These are phyloP conservation scores for Serilophus lunatus DNA, from an alignment of 2,113 vertebrate genomes.

Conservation along the genomic window DNA sequence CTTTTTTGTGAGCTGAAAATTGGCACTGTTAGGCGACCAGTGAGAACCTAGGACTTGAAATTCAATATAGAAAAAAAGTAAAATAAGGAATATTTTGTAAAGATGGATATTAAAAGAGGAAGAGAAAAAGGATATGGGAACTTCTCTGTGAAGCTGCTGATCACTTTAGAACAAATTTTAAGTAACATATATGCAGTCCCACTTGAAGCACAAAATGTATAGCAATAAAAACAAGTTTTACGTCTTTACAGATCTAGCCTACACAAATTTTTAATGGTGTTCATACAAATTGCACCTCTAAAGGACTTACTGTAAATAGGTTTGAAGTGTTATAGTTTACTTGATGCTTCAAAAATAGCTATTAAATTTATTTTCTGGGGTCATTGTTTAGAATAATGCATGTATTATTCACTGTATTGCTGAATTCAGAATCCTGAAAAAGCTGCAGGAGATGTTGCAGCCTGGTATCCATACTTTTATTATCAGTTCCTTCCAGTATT, in stretches of 20 bases:
- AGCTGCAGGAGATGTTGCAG: background rate
- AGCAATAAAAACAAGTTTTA: background rate
- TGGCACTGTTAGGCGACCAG: background rate
- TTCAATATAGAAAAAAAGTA: background rate
- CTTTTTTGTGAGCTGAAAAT: background rate
- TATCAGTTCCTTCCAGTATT: background rate
- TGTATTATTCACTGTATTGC: background rate
- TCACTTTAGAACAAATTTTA: background rate
- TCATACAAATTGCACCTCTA: background rate
- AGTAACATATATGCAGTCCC: background rate
- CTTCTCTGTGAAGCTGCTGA: background rate
- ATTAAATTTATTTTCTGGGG: no score
- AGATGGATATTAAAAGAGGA: background rate
- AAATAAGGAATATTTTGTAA: background rate
- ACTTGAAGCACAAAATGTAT: background rate
- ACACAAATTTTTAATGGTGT: background rate
- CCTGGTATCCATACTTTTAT: background rate
- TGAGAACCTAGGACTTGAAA: accelerated
- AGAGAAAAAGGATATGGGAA: background rate
- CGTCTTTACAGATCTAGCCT: background rate
- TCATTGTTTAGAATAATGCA: background rate
- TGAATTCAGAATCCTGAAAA: background rate
- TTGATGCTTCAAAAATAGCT: background rate
- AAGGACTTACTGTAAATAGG: background rate
- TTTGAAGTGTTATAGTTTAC: background rate